Conservation (phyloP, 2,797 vertebrate species). For the Spheniscus humboldti region DNA sequence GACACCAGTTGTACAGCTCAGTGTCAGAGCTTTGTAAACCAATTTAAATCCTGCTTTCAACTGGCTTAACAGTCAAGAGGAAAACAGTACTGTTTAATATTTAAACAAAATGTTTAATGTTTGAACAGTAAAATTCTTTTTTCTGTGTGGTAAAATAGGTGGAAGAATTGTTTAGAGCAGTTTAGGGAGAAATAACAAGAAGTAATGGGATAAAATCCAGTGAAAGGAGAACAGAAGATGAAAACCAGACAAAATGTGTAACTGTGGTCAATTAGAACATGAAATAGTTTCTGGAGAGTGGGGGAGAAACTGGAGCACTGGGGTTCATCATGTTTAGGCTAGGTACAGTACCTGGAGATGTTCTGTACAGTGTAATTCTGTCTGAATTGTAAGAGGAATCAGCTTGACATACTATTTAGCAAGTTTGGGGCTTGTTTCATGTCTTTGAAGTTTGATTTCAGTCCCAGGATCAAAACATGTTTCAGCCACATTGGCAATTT, state of each 20-base stretch:
- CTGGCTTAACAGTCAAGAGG: neutral
- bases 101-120: slow-evolving; percentile 4
- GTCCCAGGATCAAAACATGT: neutral
- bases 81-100: slow-evolving; percentile 5
- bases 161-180: neutral
- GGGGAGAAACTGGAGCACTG: neutral
- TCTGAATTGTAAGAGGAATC: neutral
- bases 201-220: neutral
- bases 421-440: neutral
- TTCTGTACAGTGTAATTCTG: neutral
- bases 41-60: neutral
- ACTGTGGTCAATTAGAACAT: neutral
- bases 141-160: neutral
- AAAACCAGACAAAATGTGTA: neutral
- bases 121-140: neutral
- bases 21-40: neutral
- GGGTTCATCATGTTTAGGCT: neutral
- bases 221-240: neutral
- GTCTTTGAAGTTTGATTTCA: neutral
- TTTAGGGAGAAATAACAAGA: neutral
- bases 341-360: neutral
- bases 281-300: fast-evolving
- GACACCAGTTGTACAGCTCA: neutral
- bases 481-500: neutral
- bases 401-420: neutral